These are phyloP conservation scores for Vesta saturnalis DNA, from an alignment of 2,888 invertebrate species.

Conservation along the genomic window DNA sequence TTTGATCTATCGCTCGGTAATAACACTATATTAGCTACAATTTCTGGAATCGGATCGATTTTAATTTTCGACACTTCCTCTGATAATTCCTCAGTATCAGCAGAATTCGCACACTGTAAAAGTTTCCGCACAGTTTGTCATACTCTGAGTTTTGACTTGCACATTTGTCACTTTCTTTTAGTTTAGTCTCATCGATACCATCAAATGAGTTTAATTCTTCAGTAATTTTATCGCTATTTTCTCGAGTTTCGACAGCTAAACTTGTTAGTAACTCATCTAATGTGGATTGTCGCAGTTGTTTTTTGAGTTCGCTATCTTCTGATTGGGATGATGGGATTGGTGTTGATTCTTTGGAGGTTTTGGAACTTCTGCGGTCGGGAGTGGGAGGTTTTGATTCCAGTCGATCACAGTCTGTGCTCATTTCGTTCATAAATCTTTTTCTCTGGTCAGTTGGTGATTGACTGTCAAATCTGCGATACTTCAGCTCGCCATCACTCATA, in stretches of 20 bases:
- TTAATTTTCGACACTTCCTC: conserved; percentile 54
- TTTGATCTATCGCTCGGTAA: conserved; percentile 47
- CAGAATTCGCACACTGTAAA: conserved; percentile 58
- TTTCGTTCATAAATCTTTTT: conserved; percentile 55
- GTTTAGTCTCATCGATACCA: too few relatives aligned
- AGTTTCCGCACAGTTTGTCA: conserved; percentile 64
- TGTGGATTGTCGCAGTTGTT: conserved; percentile 46
- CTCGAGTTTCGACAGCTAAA: conserved; percentile 79
- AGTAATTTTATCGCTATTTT: conserved; percentile 72
- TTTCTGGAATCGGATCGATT: conserved; percentile 48
- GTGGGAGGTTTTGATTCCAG: conserved; percentile 54
- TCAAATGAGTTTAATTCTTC: conserved; percentile 65
- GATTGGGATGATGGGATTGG: conserved; percentile 37
- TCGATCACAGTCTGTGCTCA: conserved; percentile 48
- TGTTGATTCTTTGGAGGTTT: conserved; percentile 51
- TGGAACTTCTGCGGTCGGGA: conserved; percentile 46
- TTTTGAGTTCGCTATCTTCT: conserved; percentile 17
- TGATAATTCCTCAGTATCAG: conserved; percentile 46
- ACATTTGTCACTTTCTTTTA: not conserved
- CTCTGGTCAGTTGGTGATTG: conserved; percentile 39
- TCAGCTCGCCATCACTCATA: conserved; percentile 59
- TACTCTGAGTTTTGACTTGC: conserved; percentile 62
- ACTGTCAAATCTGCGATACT: conserved; percentile 42
- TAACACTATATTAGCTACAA: conserved; percentile 56
- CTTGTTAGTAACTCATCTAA: conserved; percentile 78